A percentile compares a stretch with the other conserved stretches of the same genome.
Conservation (phyloP, 1,140 invertebrate genomes). For the Fopius arisanus region DNA sequence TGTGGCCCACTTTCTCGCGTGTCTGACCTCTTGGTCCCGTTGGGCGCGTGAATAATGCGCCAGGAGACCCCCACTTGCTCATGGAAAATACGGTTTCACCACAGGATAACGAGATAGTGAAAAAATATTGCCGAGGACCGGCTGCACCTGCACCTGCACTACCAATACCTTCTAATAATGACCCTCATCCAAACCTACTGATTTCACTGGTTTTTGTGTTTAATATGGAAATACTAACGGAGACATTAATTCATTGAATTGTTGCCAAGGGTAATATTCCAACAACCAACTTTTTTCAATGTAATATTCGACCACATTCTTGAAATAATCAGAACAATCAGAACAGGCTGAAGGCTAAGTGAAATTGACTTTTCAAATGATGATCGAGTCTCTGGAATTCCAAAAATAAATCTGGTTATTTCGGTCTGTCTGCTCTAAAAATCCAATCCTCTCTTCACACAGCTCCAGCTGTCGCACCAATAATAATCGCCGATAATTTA, state of each 20-base stretch:
- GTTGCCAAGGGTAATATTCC: too few relatives aligned
- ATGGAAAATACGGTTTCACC: background rate
- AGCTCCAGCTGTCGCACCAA: background rate
- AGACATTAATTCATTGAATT: too few relatives aligned
- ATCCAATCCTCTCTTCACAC: background rate
- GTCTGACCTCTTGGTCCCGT: constrained; percentile 31
- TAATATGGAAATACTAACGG: too few relatives aligned
- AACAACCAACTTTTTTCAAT: too few relatives aligned
- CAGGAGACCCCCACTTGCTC: background rate
- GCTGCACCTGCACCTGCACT: background rate
- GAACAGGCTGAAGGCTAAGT: too few relatives aligned
- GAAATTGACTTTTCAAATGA: background rate
- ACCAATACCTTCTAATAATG: background rate
- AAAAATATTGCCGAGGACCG: background rate
- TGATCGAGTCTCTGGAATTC: background rate
- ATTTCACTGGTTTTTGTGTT: too few relatives aligned
- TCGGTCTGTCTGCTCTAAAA: background rate
- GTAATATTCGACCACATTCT: too few relatives aligned
- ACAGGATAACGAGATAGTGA: background rate
- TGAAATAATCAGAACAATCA: too few relatives aligned
- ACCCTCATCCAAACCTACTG: background rate
- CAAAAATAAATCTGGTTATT: background rate
- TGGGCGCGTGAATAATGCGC: background rate
- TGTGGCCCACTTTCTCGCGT: constrained; percentile 39
- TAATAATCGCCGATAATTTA: constrained; percentile 7